Evolutionary conservation across 2,113 vertebrate species (phyloP).

Genomic region (Atherinomorus stipes): DNA sequence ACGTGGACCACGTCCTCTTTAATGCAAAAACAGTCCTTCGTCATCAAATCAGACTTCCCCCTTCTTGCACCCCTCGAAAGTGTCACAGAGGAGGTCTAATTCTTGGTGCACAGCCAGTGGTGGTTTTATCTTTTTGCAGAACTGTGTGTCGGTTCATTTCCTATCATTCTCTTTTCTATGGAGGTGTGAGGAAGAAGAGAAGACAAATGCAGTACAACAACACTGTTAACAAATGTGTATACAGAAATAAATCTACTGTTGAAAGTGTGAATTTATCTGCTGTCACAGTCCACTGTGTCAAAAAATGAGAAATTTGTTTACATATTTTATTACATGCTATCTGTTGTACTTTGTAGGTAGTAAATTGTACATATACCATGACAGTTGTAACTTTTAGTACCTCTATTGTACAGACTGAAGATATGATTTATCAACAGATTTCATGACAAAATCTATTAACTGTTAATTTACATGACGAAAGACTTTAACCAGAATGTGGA

Average conservation of each 20-base stretch:
- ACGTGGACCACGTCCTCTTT: constrained; percentile 61
- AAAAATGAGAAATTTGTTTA: constrained; percentile 93
- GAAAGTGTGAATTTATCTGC: constrained; percentile 93
- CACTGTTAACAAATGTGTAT: constrained; percentile 92
- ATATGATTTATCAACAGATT: constrained; percentile 83
- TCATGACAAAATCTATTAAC: constrained; percentile 78
- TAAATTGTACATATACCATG: constrained; percentile 92
- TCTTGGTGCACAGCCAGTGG: constrained; percentile 73
- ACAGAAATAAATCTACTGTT: constrained; percentile 92
- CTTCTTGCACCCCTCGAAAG: constrained; percentile 41
- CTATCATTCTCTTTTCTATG: constrained; percentile 82
- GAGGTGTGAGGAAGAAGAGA: constrained; percentile 86
- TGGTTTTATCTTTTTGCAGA: constrained; percentile 77
- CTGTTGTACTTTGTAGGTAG: constrained; percentile 94
- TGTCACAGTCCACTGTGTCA: constrained; percentile 97
- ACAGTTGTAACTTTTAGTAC: constrained; percentile 88
- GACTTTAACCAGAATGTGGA: constrained; percentile 80
- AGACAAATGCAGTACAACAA: constrained; percentile 88
- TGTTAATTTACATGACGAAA: constrained; percentile 79
- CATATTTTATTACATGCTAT: constrained; percentile 99
- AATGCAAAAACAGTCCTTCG: constrained; percentile 62
- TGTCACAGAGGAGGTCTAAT: constrained; percentile 38
- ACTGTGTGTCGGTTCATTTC: constrained; percentile 81
- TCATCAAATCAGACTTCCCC: constrained; percentile 44
- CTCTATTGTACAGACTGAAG: constrained; percentile 90